phyloP scores from a whole-genome alignment of 1,140 invertebrate genomes.

The Nomia melanderi region DNA sequence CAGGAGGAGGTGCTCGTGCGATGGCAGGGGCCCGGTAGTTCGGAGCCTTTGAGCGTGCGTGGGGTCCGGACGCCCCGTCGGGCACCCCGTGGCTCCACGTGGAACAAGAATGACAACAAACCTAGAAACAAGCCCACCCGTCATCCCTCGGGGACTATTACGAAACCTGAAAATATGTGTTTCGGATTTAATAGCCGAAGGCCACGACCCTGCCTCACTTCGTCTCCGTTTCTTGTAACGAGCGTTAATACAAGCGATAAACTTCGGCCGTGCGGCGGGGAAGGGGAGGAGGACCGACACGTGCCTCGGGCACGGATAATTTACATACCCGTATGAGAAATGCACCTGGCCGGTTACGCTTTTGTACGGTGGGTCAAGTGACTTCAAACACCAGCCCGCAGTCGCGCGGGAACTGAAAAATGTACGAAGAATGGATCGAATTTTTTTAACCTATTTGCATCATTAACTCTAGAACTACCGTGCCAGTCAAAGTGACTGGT shows the following conservation, averaged over 20 bases:
- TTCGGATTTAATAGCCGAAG: constrained; percentile 43
- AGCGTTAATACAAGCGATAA: constrained; percentile 57
- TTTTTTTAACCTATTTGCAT: no score
- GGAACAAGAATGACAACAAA: constrained; percentile 71
- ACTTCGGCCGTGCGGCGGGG: constrained; percentile 16
- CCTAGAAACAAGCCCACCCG: constrained; percentile 58
- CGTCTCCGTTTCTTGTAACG: constrained; percentile 24
- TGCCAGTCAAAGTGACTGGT: no score
- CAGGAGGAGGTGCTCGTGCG: constrained; percentile 25
- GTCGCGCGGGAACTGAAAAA: no score
- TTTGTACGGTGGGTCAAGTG: constrained; percentile 23
- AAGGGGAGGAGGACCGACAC: constrained; percentile 19
- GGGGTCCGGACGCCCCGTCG: constrained; percentile 61
- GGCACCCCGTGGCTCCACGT: constrained; percentile 63
- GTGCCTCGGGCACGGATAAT: constrained; percentile 48
- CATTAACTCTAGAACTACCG: no score
- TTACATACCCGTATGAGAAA: constrained; percentile 53
- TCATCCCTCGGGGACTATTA: constrained; percentile 42
- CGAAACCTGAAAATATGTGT: constrained; percentile 53
- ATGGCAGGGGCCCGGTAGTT: constrained; percentile 14
- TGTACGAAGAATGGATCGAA: no score
- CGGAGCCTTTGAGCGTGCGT: constrained; percentile 70
- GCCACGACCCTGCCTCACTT: constrained; percentile 31
- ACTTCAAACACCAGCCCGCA: not conserved
- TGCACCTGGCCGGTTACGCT: constrained; percentile 51